A percentile compares a stretch with the other conserved stretches of the same genome.
Conservation (phyloP, 2,888 invertebrate species). For the Hipparchia sbordonii region DNA sequence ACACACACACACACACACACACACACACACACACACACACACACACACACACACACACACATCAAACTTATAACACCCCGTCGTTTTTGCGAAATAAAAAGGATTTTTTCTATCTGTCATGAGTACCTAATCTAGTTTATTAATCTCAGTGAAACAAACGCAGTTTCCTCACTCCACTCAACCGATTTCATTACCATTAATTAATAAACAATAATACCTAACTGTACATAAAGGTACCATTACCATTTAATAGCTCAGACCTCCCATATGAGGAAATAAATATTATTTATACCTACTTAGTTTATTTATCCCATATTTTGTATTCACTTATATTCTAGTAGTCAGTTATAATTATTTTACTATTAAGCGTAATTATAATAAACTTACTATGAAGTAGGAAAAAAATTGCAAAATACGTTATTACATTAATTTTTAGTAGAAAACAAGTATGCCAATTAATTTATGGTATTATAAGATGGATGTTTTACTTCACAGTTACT, state of each 20-base stretch:
- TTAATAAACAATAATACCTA: conserved; percentile 7
- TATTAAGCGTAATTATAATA: conserved; percentile 9
- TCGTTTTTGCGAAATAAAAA: too few relatives aligned
- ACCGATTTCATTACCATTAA: neutral
- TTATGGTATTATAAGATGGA: neutral
- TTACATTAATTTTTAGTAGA: neutral
- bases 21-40: too few relatives aligned
- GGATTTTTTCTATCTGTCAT: too few relatives aligned
- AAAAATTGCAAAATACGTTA: conserved; percentile 8
- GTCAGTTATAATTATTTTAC: neutral
- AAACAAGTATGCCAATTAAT: neutral
- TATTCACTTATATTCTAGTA: neutral
- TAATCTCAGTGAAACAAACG: neutral
- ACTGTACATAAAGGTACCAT: conserved; percentile 6
- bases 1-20: too few relatives aligned
- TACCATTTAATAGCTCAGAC: neutral
- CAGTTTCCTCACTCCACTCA: conserved; percentile 1
- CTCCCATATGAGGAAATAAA: conserved; percentile 3
- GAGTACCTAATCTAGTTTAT: too few relatives aligned
- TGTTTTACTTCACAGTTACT: neutral
- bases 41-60: too few relatives aligned
- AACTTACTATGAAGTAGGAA: neutral
- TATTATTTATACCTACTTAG: neutral
- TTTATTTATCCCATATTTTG: neutral
- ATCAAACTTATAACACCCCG: too few relatives aligned